Base-by-base conservation (phyloP, 2,888 invertebrate genomes). In the Diabrotica balteata region DNA sequence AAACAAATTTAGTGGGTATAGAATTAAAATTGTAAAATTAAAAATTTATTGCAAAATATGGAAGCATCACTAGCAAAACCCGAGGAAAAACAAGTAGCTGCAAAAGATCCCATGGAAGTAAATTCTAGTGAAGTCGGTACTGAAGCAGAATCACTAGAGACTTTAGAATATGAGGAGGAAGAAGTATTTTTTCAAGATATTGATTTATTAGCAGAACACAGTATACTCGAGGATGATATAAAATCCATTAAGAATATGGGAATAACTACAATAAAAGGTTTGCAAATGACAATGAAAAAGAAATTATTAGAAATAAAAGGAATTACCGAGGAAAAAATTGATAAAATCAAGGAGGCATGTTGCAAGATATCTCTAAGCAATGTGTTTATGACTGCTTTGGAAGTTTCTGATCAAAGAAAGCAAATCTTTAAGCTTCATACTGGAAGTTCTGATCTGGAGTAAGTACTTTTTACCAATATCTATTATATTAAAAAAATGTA, bases 211-310 rank as follows among this genome's bases (percentile, higher is more conserved):
- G 84, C 87, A 76, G 88, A 88, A 75, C 86, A 88, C 77, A 87
- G 88, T n/a, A 86, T 89, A 65, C 90, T 91, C 82, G 89, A 89
- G 55, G 90, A 91, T 5, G 93, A 94, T 79, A 90, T 94, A 44
- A 92, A 92, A 84, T 91, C 91, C 81, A 82, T 94, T 73, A 93
- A 93, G 83, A 86, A 87, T 10, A 87, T 88, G 57, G 93, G 93
- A 72, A 92, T 94, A 77, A 93, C 92, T 78, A 94, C 93, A 0
- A 88, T 94, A 58, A 93, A 92, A 85, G 94, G 93, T 0, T 86
- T 93, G 64, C 91, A 92, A 80, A 94, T 94, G 94, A 89, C 88
- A 2, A 93, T 92, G 9, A 89, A 88, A 78, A 92, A 91, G 79
- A 91, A 89, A 78, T 80, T 94, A 63, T 87, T 89, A 75, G 87